These are phyloP conservation scores for Pelobates cultripes DNA, from an alignment of 2,797 vertebrate genomes.

Conservation along the genomic window DNA sequence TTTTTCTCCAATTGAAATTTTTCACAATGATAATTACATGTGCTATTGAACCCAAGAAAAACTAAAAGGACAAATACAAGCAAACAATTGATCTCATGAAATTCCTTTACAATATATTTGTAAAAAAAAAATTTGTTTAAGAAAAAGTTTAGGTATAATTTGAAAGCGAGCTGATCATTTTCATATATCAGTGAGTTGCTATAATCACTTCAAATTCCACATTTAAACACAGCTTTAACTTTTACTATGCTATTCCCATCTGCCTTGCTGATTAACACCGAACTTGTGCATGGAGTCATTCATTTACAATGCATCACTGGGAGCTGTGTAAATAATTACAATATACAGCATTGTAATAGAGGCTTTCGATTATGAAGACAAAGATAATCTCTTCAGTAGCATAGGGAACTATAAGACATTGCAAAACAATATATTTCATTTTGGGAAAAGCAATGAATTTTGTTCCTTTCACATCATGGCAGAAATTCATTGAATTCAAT, in stretches of 20 bases:
- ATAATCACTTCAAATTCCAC: too few relatives aligned
- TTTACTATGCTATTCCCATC: constrained; percentile 7
- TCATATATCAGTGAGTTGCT: not conserved
- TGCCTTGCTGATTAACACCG: not conserved
- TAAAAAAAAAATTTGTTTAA: not conserved
- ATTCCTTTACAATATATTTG: not conserved
- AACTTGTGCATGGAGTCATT: constrained; percentile 9
- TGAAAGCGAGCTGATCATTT: not conserved
- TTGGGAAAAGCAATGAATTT: not conserved
- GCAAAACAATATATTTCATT: constrained; percentile 9
- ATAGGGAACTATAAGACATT: constrained; percentile 2
- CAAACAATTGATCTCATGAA: not conserved
- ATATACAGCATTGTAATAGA: constrained; percentile 28
- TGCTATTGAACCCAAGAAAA: not conserved
- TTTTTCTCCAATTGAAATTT: too few relatives aligned
- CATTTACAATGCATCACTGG: constrained; percentile 3
- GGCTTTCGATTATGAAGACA: constrained; percentile 2
- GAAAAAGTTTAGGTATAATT: not conserved
- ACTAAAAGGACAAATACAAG: not conserved
- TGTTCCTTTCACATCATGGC: not conserved
- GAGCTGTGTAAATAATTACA: constrained; percentile 43
- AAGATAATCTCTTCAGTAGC: constrained; percentile 16
- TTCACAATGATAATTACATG: not conserved
- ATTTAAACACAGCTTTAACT: too few relatives aligned
- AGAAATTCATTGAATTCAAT: constrained; percentile 6